Conservation (phyloP, 1,140 invertebrate genomes). For the Oryctes rhinoceros region DNA sequence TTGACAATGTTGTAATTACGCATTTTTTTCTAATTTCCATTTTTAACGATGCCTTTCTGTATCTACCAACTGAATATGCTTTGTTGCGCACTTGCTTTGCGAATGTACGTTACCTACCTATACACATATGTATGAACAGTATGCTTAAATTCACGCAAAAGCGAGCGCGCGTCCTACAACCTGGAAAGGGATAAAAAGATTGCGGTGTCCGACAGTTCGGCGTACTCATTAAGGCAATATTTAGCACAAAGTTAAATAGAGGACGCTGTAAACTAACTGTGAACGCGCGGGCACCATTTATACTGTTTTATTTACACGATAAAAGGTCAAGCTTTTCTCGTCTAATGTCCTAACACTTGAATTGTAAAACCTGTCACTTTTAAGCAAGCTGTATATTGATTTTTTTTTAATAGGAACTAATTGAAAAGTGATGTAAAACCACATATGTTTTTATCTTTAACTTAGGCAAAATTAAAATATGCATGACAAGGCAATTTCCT, state of each 20-base stretch:
- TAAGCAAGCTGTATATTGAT: too few relatives aligned
- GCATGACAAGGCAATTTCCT: too few relatives aligned
- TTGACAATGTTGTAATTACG: too few relatives aligned
- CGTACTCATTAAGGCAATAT: constrained; percentile 10
- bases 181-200: background rate
- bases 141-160: background rate
- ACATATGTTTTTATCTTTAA: too few relatives aligned
- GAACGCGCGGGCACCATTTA: background rate
- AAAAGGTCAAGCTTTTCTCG: background rate
- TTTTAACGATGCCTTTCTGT: too few relatives aligned
- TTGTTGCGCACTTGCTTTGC: background rate
- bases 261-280: constrained; percentile 1
- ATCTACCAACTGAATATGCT: too few relatives aligned
- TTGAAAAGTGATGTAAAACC: too few relatives aligned
- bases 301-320: background rate
- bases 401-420: too few relatives aligned
- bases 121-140: background rate
- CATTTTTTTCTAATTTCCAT: too few relatives aligned
- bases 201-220: background rate
- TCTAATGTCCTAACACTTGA: too few relatives aligned
- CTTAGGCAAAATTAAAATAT: too few relatives aligned
- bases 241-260: background rate
- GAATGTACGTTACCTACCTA: background rate
- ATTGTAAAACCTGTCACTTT: too few relatives aligned
- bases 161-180: background rate